Conservation (phyloP, 2,888 invertebrate genomes). For the Elmis aenea region DNA sequence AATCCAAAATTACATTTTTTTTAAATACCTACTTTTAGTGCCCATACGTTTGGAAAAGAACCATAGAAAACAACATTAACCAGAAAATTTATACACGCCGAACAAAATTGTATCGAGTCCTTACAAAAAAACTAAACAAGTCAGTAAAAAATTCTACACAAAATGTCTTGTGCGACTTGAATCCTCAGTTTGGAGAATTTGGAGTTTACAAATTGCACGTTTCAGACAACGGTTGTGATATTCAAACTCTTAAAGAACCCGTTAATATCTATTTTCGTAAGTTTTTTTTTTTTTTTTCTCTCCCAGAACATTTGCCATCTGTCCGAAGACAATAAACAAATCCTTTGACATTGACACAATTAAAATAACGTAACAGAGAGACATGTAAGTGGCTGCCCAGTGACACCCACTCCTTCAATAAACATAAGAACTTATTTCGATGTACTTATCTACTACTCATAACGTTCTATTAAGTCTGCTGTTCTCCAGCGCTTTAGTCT, state of each 20-base stretch:
- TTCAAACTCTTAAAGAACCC: conserved; percentile 57
- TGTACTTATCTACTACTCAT: no score
- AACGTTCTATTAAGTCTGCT: no score
- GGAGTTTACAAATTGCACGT: conserved; percentile 65
- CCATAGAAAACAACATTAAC: conserved; percentile 3
- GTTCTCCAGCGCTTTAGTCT: no score
- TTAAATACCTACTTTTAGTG: conserved; percentile 28
- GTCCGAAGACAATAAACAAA: no score
- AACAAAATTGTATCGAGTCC: conserved; percentile 17
- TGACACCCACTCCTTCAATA: no score
- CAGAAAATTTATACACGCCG: conserved; percentile 16
- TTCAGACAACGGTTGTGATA: conserved; percentile 50
- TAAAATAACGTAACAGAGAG: no score
- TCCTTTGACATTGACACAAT: no score
- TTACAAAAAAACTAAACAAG: conserved; percentile 8
- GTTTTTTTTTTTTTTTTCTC: no score
- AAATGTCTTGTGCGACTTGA: conserved; percentile 55
- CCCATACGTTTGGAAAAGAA: conserved; percentile 20
- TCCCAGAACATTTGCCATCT: no score
- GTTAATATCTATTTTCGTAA: conserved; percentile 67
- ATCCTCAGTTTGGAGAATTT: conserved; percentile 61
- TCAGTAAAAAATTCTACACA: conserved; percentile 30
- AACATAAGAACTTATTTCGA: no score
- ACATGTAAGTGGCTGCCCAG: no score
- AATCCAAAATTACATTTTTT: no score